These are phyloP conservation scores for Ceraclea dissimilis DNA, from an alignment of 2,888 invertebrate species.

Conservation along the genomic window DNA sequence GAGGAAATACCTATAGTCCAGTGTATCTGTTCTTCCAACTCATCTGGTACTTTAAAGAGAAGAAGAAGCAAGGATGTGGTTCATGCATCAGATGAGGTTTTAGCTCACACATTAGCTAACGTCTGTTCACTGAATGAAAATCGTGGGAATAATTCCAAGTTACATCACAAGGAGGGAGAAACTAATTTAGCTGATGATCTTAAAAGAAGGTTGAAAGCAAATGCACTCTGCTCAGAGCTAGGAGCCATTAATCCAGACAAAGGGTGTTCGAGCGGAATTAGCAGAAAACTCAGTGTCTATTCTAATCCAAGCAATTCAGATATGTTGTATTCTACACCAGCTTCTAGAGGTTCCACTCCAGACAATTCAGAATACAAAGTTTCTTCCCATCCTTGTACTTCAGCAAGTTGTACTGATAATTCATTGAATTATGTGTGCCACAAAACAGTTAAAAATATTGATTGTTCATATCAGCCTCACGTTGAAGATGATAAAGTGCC, in stretches of 20 bases:
- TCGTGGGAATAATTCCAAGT: conserved; percentile 3
- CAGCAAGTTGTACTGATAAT: conserved; percentile 4
- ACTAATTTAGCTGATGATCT: conserved; percentile 3
- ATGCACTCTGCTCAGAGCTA: conserved; percentile 31
- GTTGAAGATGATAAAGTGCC: conserved; percentile 17
- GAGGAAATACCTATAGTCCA: conserved; percentile 60
- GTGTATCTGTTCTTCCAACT: conserved; percentile 33
- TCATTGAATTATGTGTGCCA: background rate
- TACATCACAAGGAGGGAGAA: background rate
- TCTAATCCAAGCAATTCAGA: conserved; percentile 30
- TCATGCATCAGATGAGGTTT: conserved; percentile 19
- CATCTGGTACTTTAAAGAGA: conserved; percentile 33
- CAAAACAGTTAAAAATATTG: conserved; percentile 12
- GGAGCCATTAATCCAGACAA: conserved; percentile 33
- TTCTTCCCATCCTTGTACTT: conserved; percentile 11
- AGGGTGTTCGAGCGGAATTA: conserved; percentile 29
- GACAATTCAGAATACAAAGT: conserved; percentile 25
- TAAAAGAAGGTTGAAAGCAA: conserved; percentile 20
- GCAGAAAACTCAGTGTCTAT: conserved; percentile 28
- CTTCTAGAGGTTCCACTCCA: conserved; percentile 25
- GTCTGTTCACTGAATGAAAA: conserved; percentile 16
- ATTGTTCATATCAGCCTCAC: conserved; percentile 16
- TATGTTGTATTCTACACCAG: conserved; percentile 25
- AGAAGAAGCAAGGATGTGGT: conserved; percentile 37
- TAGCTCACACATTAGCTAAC: conserved; percentile 15